Percentiles rank a stretch among this genome's conserved stretches.
These are phyloP conservation scores for Ptychoptera contaminata DNA, from an alignment of 2,888 invertebrate genomes.

Conservation along the genomic window DNA sequence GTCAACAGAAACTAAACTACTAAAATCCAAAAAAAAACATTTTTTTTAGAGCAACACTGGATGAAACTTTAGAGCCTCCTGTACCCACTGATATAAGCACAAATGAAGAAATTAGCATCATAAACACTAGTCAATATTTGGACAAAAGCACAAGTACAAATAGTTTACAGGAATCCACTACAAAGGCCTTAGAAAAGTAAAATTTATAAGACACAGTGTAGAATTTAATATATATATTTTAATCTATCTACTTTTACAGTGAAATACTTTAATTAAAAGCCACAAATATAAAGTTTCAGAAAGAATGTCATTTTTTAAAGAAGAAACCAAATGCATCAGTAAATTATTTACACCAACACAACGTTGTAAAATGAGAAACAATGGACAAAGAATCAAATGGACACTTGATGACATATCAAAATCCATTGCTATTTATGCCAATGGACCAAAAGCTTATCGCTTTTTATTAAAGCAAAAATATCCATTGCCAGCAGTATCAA, in stretches of 20 bases:
- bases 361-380: not conserved
- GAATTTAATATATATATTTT: too few species aligned
- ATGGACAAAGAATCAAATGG: constrained; percentile 1
- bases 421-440: constrained; percentile 2
- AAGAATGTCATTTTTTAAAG: not conserved
- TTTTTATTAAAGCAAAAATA: constrained; percentile 3
- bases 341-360: constrained; percentile 2
- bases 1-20: not conserved
- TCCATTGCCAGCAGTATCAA: constrained; percentile 1
- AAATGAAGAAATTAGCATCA: too few species aligned
- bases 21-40: not conserved
- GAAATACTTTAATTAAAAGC: not conserved
- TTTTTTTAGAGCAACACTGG: too few species aligned
- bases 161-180: too few species aligned
- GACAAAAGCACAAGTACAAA: too few species aligned
- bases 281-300: not conserved
- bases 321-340: constrained; percentile 2
- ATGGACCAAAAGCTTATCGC: not conserved
- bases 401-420: not conserved
- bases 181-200: too few species aligned
- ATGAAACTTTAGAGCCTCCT: too few species aligned
- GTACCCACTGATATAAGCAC: too few species aligned
- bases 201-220: too few species aligned
- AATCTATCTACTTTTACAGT: not conserved
- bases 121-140: too few species aligned